phyloP scores from a whole-genome alignment of 1,140 invertebrate species.

The Brachionus manjavacas region DNA sequence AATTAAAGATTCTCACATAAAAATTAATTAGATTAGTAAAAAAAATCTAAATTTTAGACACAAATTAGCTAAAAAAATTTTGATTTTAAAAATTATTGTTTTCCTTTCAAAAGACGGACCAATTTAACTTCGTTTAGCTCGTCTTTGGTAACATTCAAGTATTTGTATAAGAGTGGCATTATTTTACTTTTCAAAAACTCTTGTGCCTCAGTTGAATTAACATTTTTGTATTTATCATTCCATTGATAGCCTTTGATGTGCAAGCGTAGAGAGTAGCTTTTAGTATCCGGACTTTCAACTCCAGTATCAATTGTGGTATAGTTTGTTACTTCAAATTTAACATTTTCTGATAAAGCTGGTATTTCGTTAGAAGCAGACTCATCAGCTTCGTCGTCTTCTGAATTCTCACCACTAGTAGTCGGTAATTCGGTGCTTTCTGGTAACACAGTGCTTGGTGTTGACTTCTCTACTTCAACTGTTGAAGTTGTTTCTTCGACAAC shows the following conservation, averaged over 20 bases:
- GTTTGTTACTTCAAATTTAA: slow-evolving; percentile 37
- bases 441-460: not conserved
- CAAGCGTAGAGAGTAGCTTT: slow-evolving; percentile 18
- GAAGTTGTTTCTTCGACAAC: not conserved
- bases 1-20: not conserved
- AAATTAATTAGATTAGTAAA: slow-evolving; percentile 6
- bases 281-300: not conserved
- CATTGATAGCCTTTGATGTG: slow-evolving; percentile 38
- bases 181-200: slow-evolving; percentile 24
- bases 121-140: slow-evolving; percentile 26
- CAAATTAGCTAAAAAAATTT: not conserved
- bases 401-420: not conserved
- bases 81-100: slow-evolving; percentile 1
- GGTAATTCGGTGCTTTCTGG: not conserved
- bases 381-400: not conserved
- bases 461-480: not conserved
- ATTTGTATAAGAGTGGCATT: slow-evolving; percentile 11
- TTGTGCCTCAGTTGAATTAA: slow-evolving; percentile 34
- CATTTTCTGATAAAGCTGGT: not conserved
- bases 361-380: not conserved
- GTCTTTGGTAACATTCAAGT: slow-evolving; percentile 27
- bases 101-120: slow-evolving; percentile 10
- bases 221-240: slow-evolving; percentile 29
- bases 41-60: not conserved
- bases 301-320: not conserved